phyloP scores from a whole-genome alignment of 2,888 invertebrate genomes.

The Tetheella fluctuosa region DNA sequence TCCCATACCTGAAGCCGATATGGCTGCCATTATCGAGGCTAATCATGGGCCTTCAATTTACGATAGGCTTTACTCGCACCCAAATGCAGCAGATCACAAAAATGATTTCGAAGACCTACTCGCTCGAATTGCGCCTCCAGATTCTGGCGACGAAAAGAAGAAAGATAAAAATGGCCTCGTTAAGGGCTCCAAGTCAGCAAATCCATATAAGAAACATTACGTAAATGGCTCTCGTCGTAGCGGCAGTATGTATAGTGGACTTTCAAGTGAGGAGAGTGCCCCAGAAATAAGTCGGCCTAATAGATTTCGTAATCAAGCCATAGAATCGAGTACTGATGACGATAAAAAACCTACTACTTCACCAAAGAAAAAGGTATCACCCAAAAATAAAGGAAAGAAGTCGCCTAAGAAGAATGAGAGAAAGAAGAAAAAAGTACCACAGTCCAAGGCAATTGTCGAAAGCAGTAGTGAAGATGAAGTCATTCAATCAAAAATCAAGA shows the following conservation, averaged over 20 bases:
- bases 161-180: constrained; percentile 88
- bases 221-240: constrained; percentile 89
- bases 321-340: constrained; percentile 85
- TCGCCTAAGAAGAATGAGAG: constrained; percentile 75
- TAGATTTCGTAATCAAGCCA: constrained; percentile 65
- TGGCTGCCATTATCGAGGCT: constrained; percentile 91
- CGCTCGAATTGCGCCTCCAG: constrained; percentile 87
- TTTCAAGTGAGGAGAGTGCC: constrained; percentile 80
- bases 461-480: constrained; percentile 86
- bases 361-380: constrained; percentile 78
- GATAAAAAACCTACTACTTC: constrained; percentile 76
- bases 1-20: constrained; percentile 80
- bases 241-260: constrained; percentile 86
- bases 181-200: constrained; percentile 78
- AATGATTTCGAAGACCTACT: constrained; percentile 87
- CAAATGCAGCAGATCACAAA: constrained; percentile 86
- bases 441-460: constrained; percentile 79
- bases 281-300: constrained; percentile 63
- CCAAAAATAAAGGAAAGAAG: constrained; percentile 70
- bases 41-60: constrained; percentile 96
- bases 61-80: constrained; percentile 92
- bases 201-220: constrained; percentile 90
- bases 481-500: constrained; percentile 67
- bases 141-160: constrained; percentile 85
- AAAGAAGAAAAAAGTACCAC: constrained; percentile 79